A percentile compares a stretch with the other conserved stretches of the same genome.
These are phyloP conservation scores for Hucho hucho DNA, from an alignment of 2,113 vertebrate species.

Conservation along the genomic window DNA sequence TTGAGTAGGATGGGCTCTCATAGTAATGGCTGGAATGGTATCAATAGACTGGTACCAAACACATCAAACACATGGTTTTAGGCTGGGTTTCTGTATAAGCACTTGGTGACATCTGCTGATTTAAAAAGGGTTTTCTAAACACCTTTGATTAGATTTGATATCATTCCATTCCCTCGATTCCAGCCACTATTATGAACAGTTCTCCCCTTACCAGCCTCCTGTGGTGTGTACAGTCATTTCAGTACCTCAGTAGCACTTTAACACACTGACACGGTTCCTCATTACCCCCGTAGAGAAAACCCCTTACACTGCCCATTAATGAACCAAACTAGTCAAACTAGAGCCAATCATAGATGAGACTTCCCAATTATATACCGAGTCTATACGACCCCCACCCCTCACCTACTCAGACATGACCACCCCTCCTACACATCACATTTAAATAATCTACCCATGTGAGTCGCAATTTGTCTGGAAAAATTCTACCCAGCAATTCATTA, in stretches of 20 bases:
- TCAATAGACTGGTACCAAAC: too few relatives aligned
- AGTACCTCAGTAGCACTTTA: conserved; percentile 30
- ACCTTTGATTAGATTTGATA: too few relatives aligned
- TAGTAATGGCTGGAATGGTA: too few relatives aligned
- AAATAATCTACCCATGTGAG: conserved; percentile 63
- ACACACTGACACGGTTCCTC: conserved; percentile 11
- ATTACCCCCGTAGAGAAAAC: neutral
- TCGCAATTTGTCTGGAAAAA: conserved; percentile 70
- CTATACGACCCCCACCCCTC: conserved; percentile 31
- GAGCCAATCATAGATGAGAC: conserved; percentile 11
- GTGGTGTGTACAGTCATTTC: conserved; percentile 11
- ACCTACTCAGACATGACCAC: conserved; percentile 48
- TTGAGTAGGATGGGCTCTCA: too few relatives aligned
- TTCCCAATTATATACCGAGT: conserved; percentile 39
- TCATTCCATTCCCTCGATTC: too few relatives aligned
- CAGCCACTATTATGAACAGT: too few relatives aligned
- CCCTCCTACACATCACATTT: conserved; percentile 56
- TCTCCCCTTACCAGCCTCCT: too few relatives aligned
- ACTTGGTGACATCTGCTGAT: too few relatives aligned
- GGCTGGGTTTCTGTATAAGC: too few relatives aligned
- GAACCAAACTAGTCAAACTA: conserved; percentile 51
- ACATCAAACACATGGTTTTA: too few relatives aligned
- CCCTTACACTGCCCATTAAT: conserved; percentile 42
- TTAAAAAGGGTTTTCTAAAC: too few relatives aligned
- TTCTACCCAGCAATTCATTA: conserved; percentile 66